Conservation (phyloP, 1,140 invertebrate species). For the Procambarus clarkii region DNA sequence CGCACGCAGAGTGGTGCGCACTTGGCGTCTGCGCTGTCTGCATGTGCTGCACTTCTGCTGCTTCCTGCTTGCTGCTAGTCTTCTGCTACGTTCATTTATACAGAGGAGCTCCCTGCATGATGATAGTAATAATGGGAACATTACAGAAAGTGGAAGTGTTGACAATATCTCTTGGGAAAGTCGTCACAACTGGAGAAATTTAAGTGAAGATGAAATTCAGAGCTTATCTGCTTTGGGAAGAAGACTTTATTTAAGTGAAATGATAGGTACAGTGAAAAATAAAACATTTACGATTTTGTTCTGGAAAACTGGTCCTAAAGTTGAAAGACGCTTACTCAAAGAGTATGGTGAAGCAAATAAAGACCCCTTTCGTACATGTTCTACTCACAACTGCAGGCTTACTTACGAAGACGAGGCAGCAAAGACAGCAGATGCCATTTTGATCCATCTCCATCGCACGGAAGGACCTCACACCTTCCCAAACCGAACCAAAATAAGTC, state of each 20-base stretch:
- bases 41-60: too few relatives aligned
- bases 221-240: conserved; percentile 66
- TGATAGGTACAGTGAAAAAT: conserved; percentile 37
- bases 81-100: too few relatives aligned
- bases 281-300: conserved; percentile 72
- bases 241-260: conserved; percentile 64
- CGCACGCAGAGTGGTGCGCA: too few relatives aligned
- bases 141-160: too few relatives aligned
- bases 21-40: too few relatives aligned
- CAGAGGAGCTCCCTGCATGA: too few relatives aligned
- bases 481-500: conserved; percentile 73
- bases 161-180: too few relatives aligned
- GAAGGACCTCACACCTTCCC: conserved; percentile 75
- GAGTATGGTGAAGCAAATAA: conserved; percentile 62
- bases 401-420: conserved; percentile 76
- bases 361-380: conserved; percentile 79
- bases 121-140: too few relatives aligned
- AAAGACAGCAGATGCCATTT: conserved; percentile 78
- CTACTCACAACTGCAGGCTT: conserved; percentile 79
- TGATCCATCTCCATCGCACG: conserved; percentile 80
- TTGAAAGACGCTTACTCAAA: conserved; percentile 72
- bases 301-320: conserved; percentile 72
- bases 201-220: conserved; percentile 33
- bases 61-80: too few relatives aligned
- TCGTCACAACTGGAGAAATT: conserved; percentile 48